Conservation (phyloP, 37 sponge, comb jelly and placozoan genomes). For the Geodia barretti region DNA sequence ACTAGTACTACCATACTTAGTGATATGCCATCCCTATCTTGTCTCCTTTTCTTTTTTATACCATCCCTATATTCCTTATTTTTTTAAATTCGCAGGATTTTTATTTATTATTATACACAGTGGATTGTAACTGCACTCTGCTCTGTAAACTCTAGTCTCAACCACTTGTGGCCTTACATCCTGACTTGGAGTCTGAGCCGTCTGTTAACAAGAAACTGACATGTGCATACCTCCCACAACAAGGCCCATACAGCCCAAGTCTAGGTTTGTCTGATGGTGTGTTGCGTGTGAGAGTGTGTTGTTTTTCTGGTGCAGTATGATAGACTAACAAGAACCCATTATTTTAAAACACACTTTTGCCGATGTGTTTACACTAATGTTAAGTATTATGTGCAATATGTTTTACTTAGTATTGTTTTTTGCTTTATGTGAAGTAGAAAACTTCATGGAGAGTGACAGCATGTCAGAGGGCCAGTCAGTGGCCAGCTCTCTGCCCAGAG, state of each 20-base stretch:
- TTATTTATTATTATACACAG: too few species aligned
- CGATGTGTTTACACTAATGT: too few species aligned
- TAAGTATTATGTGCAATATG: neutral
- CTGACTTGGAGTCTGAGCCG: conserved; percentile 35
- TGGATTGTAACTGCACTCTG: too few species aligned
- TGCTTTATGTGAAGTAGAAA: conserved; percentile 6
- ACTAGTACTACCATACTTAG: too few species aligned
- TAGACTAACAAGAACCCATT: too few species aligned
- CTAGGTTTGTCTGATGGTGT: conserved; percentile 50
- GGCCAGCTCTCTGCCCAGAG: conserved; percentile 8
- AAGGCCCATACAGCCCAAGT: conserved; percentile 37
- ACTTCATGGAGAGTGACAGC: conserved; percentile 24
- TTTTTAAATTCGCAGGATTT: too few species aligned
- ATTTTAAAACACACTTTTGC: too few species aligned
- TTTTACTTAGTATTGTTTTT: neutral
- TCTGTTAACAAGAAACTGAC: conserved; percentile 36
- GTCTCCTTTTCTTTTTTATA: too few species aligned
- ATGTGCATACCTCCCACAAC: conserved; percentile 72
- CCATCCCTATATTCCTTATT: too few species aligned
- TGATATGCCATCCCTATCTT: too few species aligned
- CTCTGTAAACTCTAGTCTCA: conserved; percentile 65
- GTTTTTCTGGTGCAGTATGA: too few species aligned
- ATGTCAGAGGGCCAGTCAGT: conserved; percentile 15
- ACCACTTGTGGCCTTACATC: conserved; percentile 62
- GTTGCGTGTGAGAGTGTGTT: too few species aligned